Base-by-base conservation (phyloP, 2,888 invertebrate species). In the Phyllotreta cruciferae region DNA sequence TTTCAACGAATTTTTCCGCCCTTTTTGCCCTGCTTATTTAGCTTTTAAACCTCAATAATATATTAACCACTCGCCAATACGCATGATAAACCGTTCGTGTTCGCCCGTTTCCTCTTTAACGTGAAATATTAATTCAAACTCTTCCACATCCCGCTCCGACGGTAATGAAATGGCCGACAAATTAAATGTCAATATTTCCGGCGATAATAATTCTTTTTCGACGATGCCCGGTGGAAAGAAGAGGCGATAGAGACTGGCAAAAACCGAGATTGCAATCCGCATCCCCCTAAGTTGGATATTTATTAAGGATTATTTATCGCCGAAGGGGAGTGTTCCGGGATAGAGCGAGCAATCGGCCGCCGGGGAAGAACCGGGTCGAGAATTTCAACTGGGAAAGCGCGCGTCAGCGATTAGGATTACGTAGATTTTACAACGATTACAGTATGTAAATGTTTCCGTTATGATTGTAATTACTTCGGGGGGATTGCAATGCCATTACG, bases 261-360 rank as follows among this genome's bases (percentile, higher is more conserved):
- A 66, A 64, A 67, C 62, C 41, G 64, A 62, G 64, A 67, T 67
- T 67, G 60, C 55, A 52, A 66, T 62, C 57, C 60, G 54, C 55
- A 57, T 61, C 42, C 54, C 67, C 64, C 60, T 69, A 62, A 60
- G 66, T 67, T 65, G 67, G 69, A 69, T 68, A 70, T 69, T 69
- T 71, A 71, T 71, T 69, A 67, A 66, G 66, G 69, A 69, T 67
- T 71, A 71, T 71, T 71, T 71, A 71, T 69, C 38, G 64, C 64
- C 36, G 24, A 55, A 57, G 64, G 66, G 58, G 56, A 61, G 53
- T 37, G 44, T 45, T 64, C 39, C 45, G 34, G 54, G 38, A 57
- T 47, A 36, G 54, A 57, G 53, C 41, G 61, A 56, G 56, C 47
- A 56, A 64, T 56, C 44, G 45, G 34, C 45, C 24, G 34, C 11